Evolutionary conservation across 2,113 vertebrate genomes (phyloP).

Genomic region (Xenus cinereus): DNA sequence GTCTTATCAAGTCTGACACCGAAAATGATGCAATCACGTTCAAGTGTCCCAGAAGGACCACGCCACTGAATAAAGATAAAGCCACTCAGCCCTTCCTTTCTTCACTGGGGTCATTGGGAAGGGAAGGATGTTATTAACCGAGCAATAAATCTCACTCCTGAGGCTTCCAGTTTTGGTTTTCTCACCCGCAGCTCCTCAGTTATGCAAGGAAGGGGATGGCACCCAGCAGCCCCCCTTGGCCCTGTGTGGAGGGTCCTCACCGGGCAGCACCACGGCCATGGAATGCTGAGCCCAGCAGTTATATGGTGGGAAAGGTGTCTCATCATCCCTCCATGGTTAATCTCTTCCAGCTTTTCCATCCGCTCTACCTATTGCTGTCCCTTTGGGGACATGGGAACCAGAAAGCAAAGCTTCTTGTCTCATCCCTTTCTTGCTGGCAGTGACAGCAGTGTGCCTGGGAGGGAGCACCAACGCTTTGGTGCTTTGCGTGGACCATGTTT

Average conservation of each 20-base stretch:
- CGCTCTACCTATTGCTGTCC: background rate
- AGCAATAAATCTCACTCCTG: slow-evolving; percentile 42
- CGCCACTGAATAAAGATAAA: slow-evolving; percentile 53
- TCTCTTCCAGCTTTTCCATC: background rate
- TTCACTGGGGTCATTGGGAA: background rate
- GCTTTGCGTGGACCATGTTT: background rate
- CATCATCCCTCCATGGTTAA: rapidly evolving
- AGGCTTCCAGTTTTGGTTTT: background rate
- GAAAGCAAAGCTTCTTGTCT: background rate
- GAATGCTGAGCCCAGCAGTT: background rate
- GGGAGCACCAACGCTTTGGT: background rate
- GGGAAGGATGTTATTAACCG: slow-evolving; percentile 1
- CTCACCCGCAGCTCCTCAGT: background rate
- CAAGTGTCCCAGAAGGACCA: slow-evolving; percentile 67
- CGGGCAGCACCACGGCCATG: rapidly evolving
- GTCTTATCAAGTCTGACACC: slow-evolving; percentile 72
- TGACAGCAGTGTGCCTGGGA: background rate
- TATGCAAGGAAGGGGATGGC: background rate
- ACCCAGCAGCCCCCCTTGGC: background rate
- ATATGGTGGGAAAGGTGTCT: rapidly evolving
- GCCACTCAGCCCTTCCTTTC: slow-evolving; percentile 19
- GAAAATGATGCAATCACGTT: slow-evolving; percentile 70
- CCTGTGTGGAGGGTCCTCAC: rapidly evolving
- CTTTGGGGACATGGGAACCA: background rate
- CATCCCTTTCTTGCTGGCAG: background rate